Conservation (phyloP, 2,113 vertebrate species). For the Pogonocichla stellata region DNA sequence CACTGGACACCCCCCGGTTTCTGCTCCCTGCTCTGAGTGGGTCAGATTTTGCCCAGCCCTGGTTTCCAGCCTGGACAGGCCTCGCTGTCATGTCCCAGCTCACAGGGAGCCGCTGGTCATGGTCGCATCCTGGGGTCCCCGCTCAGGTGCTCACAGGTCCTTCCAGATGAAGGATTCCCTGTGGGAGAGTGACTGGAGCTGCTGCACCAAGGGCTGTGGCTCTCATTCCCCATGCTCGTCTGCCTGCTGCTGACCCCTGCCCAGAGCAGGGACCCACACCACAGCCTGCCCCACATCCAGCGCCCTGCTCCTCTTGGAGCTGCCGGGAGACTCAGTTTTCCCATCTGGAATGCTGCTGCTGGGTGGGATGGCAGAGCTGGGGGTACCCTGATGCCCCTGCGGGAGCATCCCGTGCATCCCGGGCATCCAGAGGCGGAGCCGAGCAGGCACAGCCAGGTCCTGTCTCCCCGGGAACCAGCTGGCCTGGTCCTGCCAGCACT, state of each 20-base stretch:
- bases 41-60: neutral
- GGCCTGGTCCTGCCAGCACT: neutral
- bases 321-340: neutral
- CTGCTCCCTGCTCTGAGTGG: neutral
- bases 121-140: neutral
- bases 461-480: accelerated
- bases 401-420: neutral
- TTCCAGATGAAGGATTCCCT: neutral
- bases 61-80: neutral
- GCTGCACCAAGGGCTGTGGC: neutral
- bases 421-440: accelerated
- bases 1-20: accelerated
- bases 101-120: accelerated
- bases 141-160: accelerated
- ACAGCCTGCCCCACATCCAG: neutral
- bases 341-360: neutral
- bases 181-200: neutral
- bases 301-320: neutral
- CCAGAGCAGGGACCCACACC: too few relatives aligned
- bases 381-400: accelerated
- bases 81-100: neutral
- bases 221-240: accelerated
- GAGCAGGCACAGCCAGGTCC: neutral
- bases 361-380: neutral
- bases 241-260: neutral